Evolutionary conservation across 2,113 vertebrate genomes (phyloP), one percentile per base, ranked within the genome.

Genomic region (Antigone vipio): DNA sequence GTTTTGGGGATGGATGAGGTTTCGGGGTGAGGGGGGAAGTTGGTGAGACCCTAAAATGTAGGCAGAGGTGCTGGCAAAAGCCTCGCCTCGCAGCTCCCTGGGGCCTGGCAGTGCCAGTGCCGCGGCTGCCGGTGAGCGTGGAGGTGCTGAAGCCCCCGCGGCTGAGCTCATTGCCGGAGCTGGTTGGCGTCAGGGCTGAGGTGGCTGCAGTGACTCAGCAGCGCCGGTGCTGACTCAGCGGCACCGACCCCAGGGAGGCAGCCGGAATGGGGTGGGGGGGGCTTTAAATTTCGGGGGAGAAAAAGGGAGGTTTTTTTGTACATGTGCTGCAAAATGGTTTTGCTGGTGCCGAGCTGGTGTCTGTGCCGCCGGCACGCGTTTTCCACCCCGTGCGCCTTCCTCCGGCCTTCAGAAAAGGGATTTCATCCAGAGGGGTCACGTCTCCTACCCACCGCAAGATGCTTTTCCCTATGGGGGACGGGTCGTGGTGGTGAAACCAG

Each of bases 171-270:
- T 84, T 11, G 13, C 24, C 6, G 19, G 69, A 64, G 83, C 73
- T 10, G 47, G 68, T 80, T 90, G 87, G 45, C 92, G 49, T 85
- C 3, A 4, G 64, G 63, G 92, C 96, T 93, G 93, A 78, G 89
- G 91, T 85, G 93, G 91, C 71, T n/a, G 42, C 1, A 66, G 62
- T 97, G 96, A 97, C 92, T 97, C 95, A 96, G 96, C 95, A 97
- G 78, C 4, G 22, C 78, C 3, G 4, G 49, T 1, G 94, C 96
- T 94, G 93, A 94, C 81, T 89, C 95, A 93, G 92, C 69, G 0
- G 30, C 77, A 32, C 53, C 15, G 1, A 38, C 40, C 84, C 82
- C 12, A 0, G 44, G 34, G 69, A 89, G 53, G 72, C 84, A n/a
- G 52, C 21, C 2, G 12, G 59, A 30, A 53, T 22, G 34, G n/a